Base-by-base conservation (phyloP, 2,797 vertebrate species). In the Falco concolor region DNA sequence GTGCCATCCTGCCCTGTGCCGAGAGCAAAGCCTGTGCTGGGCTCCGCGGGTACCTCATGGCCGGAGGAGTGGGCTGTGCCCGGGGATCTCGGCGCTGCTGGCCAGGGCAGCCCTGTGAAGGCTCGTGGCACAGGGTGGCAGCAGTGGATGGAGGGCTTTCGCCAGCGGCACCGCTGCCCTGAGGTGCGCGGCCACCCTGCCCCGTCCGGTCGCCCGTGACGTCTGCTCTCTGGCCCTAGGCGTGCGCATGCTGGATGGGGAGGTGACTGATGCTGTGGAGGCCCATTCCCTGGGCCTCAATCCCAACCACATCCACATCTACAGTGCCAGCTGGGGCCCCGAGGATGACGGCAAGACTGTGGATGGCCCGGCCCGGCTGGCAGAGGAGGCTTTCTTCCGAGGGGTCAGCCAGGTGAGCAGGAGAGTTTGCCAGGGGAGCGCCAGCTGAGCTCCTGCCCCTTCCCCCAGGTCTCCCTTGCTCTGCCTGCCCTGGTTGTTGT, bases 301-400 rank as follows among this genome's bases (percentile, higher is more conserved):
- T 70, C 99, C 99, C 90, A 98, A 99, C 94, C 99, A 99, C 98
- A 99, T 99, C 74, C 98, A 99, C 97, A 97, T 99, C 97, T 99
- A 99, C 98, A 99, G 99, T 13, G 99, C 99, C 95, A 99, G 99
- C 97, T 99, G 99, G 99, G 99, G 99, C 93, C 99, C 99, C 0
- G 99, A 99, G 97, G 99, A 99, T 0, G 99, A 99, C 0, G 99
- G 99, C 89, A 99, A 99, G 98, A 99, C 99, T 0, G 99, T 99
- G 52, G 99, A 99, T 4, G 99, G 99, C 61, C 99, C 99, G 0
- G 99, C 99, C 84, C 99, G 98, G 97, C 98, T 99, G 3, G 99
- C 99, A 2, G 99, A 99, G 96, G 99, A 99, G 96, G 99, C 99
- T 50, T 99, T 99, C 92, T 98, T 98, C 85, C 98, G 98, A 28